Conservation (phyloP, 2,888 invertebrate species). For the Bombyx huttoni region DNA sequence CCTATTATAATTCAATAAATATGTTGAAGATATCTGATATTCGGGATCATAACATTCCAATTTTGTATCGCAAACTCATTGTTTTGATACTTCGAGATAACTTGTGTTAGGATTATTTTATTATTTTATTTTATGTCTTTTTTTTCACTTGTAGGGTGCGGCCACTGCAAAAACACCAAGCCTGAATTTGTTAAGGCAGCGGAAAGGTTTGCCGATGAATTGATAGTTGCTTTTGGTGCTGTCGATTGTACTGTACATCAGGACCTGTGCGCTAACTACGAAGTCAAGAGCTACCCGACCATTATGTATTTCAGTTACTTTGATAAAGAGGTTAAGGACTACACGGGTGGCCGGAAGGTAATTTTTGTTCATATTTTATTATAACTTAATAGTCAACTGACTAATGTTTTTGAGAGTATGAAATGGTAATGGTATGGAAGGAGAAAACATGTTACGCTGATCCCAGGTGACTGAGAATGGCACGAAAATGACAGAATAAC, state of each 20-base stretch:
- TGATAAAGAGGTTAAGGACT: slow-evolving; percentile 77
- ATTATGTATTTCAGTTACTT: slow-evolving; percentile 89
- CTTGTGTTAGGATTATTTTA: neutral
- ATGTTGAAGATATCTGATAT: no score
- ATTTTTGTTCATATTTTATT: slow-evolving; percentile 5
- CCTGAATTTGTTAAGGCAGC: slow-evolving; percentile 83
- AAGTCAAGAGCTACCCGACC: slow-evolving; percentile 88
- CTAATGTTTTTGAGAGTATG: no score
- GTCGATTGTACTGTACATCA: slow-evolving; percentile 83
- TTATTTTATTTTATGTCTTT: neutral
- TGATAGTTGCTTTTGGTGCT: slow-evolving; percentile 84
- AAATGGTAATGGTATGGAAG: no score
- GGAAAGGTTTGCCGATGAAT: slow-evolving; percentile 80
- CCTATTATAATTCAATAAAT: no score
- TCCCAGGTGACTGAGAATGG: no score
- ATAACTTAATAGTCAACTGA: no score
- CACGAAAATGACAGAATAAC: no score
- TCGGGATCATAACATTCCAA: no score
- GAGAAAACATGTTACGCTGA: no score
- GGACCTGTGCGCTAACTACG: slow-evolving; percentile 77
- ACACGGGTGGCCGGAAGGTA: slow-evolving; percentile 83
- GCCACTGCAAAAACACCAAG: slow-evolving; percentile 90
- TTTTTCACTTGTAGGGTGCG: slow-evolving; percentile 79
- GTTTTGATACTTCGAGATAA: neutral
- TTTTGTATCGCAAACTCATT: no score